Evolutionary conservation across 2,888 invertebrate genomes (phyloP).

Genomic region (Callyntrura guangdongensis): DNA sequence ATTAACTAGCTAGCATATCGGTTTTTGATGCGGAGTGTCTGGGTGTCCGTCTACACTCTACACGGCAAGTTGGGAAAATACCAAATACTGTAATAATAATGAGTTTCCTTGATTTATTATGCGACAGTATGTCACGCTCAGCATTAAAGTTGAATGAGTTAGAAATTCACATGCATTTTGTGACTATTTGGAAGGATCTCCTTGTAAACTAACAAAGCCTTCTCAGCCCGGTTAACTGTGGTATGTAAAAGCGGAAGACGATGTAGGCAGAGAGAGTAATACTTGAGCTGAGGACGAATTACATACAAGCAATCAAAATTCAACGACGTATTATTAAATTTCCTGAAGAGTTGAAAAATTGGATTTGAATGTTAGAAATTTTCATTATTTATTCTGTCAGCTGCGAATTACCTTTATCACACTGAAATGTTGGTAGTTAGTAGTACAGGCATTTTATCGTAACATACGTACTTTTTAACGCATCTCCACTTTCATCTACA

Average conservation of each 20-base stretch:
- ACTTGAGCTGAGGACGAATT: too few species aligned
- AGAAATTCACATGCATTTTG: conserved; percentile 24
- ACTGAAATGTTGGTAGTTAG: not conserved
- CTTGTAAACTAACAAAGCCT: not conserved
- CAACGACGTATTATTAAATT: not conserved
- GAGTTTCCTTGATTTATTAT: conserved; percentile 75
- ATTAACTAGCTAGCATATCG: not conserved
- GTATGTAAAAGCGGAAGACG: too few species aligned
- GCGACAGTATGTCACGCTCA: conserved; percentile 45
- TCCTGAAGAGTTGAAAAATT: conserved; percentile 13
- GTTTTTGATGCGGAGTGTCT: not conserved
- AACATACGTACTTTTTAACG: not conserved
- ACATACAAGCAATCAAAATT: not conserved
- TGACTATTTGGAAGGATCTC: conserved; percentile 47
- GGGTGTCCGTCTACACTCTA: not conserved
- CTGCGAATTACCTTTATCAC: not conserved
- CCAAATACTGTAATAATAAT: conserved; percentile 56
- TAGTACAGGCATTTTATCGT: not conserved
- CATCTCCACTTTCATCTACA: conserved; percentile 28
- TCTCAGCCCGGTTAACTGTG: too few species aligned
- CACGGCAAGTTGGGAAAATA: not conserved
- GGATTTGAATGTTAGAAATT: not conserved
- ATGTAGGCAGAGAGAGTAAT: not conserved
- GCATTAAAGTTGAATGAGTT: conserved; percentile 25
- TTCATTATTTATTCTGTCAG: conserved; percentile 6